A percentile compares a stretch with the other conserved stretches of the same genome.
phyloP scores from a whole-genome alignment of 1,140 invertebrate genomes.

The Pygmarrhopalites habei region DNA sequence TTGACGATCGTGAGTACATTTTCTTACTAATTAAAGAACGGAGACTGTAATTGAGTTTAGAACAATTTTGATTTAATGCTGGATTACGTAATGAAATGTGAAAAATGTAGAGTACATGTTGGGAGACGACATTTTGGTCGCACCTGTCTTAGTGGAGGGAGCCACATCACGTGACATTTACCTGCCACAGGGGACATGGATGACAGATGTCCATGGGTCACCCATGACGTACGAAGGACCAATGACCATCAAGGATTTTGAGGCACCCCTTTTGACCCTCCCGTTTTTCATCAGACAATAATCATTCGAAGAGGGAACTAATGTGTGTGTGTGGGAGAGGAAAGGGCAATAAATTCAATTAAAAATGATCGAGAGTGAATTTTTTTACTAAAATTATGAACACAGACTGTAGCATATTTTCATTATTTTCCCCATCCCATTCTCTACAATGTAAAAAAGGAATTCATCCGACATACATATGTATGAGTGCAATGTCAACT shows the following conservation, averaged over 20 bases:
- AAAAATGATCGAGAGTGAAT: too few relatives aligned
- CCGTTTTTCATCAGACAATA: conserved; percentile 23
- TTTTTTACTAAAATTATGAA: too few relatives aligned
- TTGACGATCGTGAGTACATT: conserved; percentile 41
- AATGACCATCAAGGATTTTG: not conserved
- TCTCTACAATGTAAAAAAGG: too few relatives aligned
- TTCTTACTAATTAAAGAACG: not conserved
- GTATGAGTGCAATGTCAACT: too few relatives aligned
- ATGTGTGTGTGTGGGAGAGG: too few relatives aligned
- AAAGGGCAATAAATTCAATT: too few relatives aligned
- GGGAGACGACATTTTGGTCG: conserved; percentile 72
- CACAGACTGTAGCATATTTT: too few relatives aligned
- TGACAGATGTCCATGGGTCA: conserved; percentile 47
- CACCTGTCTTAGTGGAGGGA: conserved; percentile 65
- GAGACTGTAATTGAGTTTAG: not conserved
- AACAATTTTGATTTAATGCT: not conserved
- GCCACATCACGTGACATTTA: conserved; percentile 62
- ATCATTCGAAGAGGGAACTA: not conserved
- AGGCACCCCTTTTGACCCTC: conserved; percentile 18
- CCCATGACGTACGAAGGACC: not conserved
- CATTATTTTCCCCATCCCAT: too few relatives aligned
- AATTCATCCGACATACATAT: too few relatives aligned
- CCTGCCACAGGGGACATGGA: conserved; percentile 64
- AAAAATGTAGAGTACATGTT: conserved; percentile 64
- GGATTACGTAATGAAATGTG: not conserved